These are phyloP conservation scores for Pelecanus crispus DNA, from an alignment of 2,113 vertebrate species.

Conservation along the genomic window DNA sequence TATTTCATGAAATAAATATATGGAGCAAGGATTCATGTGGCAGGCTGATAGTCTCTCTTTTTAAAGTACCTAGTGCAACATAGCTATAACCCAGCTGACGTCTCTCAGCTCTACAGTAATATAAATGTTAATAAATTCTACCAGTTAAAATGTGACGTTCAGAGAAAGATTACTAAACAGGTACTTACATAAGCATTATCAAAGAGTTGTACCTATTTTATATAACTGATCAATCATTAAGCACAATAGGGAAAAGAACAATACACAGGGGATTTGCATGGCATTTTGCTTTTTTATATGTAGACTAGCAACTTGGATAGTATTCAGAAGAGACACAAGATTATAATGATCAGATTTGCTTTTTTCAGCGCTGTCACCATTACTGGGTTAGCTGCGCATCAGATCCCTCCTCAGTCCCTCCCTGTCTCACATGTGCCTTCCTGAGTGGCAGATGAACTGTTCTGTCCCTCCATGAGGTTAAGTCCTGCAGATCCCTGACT, in stretches of 20 bases:
- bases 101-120: neutral
- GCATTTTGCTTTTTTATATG: neutral
- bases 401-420: neutral
- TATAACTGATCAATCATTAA: slow-evolving; percentile 32
- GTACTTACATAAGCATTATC: slow-evolving; percentile 32
- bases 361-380: neutral
- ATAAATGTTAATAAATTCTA: slow-evolving; percentile 38
- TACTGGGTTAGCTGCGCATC: neutral
- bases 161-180: slow-evolving; percentile 46
- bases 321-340: slow-evolving; percentile 2
- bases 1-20: slow-evolving; percentile 15
- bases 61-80: neutral
- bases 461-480: neutral
- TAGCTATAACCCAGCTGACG: neutral
- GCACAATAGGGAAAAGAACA: slow-evolving; percentile 5
- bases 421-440: neutral
- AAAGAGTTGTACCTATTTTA: slow-evolving; percentile 20
- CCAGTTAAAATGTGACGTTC: slow-evolving; percentile 15
- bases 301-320: neutral
- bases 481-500: neutral
- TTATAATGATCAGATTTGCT: slow-evolving; percentile 7
- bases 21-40: neutral
- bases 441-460: neutral
- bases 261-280: neutral
- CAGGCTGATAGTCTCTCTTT: slow-evolving; percentile 1